Evolutionary conservation across 2,113 vertebrate species (phyloP).

Genomic region (Raja brachyura): DNA sequence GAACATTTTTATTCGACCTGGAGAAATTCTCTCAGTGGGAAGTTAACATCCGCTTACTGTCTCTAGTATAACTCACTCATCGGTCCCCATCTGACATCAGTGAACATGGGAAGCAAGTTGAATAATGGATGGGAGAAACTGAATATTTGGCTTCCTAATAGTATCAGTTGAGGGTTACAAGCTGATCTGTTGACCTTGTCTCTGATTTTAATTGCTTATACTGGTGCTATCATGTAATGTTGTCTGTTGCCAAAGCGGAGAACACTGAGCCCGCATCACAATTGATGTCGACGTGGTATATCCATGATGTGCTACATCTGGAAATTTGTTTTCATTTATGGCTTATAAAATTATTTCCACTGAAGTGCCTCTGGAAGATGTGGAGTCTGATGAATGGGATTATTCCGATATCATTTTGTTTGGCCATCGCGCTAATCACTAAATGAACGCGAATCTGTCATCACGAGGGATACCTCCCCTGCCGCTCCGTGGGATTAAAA

Average conservation of each 20-base stretch:
- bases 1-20: constrained; percentile 98
- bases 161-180: constrained; percentile 70
- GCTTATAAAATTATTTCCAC: constrained; percentile 93
- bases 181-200: constrained; percentile 70
- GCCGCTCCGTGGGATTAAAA: constrained; percentile 24
- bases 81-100: constrained; percentile 81
- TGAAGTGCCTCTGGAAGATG: constrained; percentile 99
- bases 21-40: constrained; percentile 99
- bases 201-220: constrained; percentile 71
- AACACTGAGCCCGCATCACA: constrained; percentile 24
- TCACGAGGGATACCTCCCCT: constrained; percentile 45
- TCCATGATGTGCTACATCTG: constrained; percentile 89
- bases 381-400: constrained; percentile 99
- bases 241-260: constrained; percentile 14
- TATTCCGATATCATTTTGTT: constrained; percentile 97
- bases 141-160: constrained; percentile 68
- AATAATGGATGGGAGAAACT: constrained; percentile 72
- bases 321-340: constrained; percentile 90
- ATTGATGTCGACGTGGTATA: constrained; percentile 13
- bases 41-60: constrained; percentile 99
- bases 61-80: constrained; percentile 82
- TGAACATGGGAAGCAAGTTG: constrained; percentile 71
- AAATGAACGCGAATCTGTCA: constrained; percentile 80
- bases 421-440: constrained; percentile 94
- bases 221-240: constrained; percentile 63